Evolutionary conservation across 2,797 vertebrate genomes (phyloP).

Genomic region (Lerista edwardsae): DNA sequence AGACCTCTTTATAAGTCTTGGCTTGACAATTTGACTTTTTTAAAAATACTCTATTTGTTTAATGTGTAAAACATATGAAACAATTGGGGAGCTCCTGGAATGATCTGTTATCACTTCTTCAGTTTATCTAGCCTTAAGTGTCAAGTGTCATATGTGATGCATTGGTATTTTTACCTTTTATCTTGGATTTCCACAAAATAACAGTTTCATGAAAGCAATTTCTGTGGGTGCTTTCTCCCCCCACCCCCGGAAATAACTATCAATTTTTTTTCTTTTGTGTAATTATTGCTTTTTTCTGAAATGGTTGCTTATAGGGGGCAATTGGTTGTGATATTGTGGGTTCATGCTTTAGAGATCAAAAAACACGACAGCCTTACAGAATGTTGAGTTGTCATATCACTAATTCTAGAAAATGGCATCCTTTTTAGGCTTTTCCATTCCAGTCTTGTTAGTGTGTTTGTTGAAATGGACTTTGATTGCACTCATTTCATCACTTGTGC

Average conservation of each 20-base stretch:
- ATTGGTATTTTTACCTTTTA: constrained; percentile 21
- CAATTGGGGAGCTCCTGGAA: constrained; percentile 18
- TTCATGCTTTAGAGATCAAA: constrained; percentile 8
- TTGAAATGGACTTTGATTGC: constrained; percentile 30
- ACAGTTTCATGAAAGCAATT: constrained; percentile 6
- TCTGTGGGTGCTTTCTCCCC: not conserved
- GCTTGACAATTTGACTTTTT: not conserved
- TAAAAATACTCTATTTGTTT: constrained; percentile 14
- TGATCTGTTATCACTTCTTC: not conserved
- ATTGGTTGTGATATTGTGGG: constrained; percentile 1
- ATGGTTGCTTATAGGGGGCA: constrained; percentile 9
- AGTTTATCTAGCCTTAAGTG: constrained; percentile 3
- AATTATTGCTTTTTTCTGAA: constrained; percentile 32
- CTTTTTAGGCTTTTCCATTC: constrained; percentile 35
- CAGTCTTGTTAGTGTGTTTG: constrained; percentile 2
- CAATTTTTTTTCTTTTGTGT: not conserved
- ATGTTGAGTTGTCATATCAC: constrained; percentile 13
- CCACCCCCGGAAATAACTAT: not conserved
- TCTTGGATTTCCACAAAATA: not conserved
- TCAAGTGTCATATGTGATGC: constrained; percentile 9
- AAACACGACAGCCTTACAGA: not conserved
- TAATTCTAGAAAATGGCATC: not conserved
- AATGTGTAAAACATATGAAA: constrained; percentile 5
- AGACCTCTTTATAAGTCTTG: no score
- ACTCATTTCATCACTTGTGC: constrained; percentile 26